phyloP scores from a whole-genome alignment of 2,797 vertebrate species.

The Peromyscus melanophrys region DNA sequence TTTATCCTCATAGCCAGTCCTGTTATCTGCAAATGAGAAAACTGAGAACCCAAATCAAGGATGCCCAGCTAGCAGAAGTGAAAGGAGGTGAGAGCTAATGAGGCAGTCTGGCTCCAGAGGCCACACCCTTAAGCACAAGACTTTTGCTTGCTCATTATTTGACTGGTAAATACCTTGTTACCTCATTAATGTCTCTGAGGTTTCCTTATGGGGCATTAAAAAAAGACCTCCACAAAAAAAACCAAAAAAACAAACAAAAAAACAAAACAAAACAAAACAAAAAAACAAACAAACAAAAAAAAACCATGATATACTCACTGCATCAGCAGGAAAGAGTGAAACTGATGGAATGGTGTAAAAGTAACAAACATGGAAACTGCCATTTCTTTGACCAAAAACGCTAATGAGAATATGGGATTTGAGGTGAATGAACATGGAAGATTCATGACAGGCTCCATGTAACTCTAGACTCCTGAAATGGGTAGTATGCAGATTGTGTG shows the following conservation, averaged over 20 bases:
- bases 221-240: background rate
- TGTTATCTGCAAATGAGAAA: slow-evolving; percentile 17
- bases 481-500: background rate
- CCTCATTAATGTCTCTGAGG: background rate
- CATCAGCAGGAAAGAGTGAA: background rate
- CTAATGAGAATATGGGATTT: slow-evolving; percentile 54
- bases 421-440: background rate
- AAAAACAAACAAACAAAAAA: too few species aligned
- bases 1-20: background rate
- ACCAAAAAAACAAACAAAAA: too few species aligned
- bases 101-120: background rate
- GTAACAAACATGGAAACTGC: background rate
- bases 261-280: too few species aligned
- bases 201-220: background rate
- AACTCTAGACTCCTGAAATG: slow-evolving; percentile 38
- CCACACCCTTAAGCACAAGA: background rate
- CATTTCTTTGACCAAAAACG: background rate
- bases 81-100: background rate
- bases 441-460: background rate
- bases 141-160: background rate
- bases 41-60: background rate
- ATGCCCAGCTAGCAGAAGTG: background rate
- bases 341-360: background rate
- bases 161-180: background rate
- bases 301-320: background rate